Conservation (phyloP, 2,797 vertebrate species). For the Odontamblyopus lacepedii region DNA sequence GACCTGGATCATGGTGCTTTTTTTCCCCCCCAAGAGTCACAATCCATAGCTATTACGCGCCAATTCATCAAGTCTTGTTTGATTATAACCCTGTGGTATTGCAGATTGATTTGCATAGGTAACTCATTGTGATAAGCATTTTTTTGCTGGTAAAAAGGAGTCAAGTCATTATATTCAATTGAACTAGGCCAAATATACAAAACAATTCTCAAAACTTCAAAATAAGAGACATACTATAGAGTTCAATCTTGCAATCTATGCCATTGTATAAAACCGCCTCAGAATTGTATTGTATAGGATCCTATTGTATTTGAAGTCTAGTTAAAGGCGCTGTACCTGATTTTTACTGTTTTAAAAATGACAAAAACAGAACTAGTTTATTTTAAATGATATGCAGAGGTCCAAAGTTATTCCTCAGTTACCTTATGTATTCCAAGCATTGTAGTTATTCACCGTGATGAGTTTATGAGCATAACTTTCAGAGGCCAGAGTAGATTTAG, state of each 20-base stretch:
- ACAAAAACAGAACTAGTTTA: no score
- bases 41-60: slow-evolving; percentile 48
- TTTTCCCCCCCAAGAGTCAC: slow-evolving; percentile 27
- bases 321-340: no score
- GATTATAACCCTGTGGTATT: slow-evolving; percentile 33
- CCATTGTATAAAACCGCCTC: neutral
- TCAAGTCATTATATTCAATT: slow-evolving; percentile 6
- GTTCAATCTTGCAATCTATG: neutral
- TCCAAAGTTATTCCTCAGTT: no score
- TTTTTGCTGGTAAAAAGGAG: slow-evolving; percentile 29
- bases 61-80: slow-evolving; percentile 60
- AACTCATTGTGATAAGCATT: slow-evolving; percentile 14
- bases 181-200: neutral
- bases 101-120: slow-evolving; percentile 35
- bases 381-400: no score
- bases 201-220: neutral
- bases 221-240: neutral
- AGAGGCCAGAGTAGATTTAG: no score
- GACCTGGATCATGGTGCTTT: slow-evolving; percentile 26
- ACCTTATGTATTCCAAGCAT: no score
- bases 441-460: no score
- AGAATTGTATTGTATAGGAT: no score
- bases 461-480: no score
- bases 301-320: no score
- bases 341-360: no score